Evolutionary conservation across 2,797 vertebrate species (phyloP).

Genomic region (Megaceryle alcyon): DNA sequence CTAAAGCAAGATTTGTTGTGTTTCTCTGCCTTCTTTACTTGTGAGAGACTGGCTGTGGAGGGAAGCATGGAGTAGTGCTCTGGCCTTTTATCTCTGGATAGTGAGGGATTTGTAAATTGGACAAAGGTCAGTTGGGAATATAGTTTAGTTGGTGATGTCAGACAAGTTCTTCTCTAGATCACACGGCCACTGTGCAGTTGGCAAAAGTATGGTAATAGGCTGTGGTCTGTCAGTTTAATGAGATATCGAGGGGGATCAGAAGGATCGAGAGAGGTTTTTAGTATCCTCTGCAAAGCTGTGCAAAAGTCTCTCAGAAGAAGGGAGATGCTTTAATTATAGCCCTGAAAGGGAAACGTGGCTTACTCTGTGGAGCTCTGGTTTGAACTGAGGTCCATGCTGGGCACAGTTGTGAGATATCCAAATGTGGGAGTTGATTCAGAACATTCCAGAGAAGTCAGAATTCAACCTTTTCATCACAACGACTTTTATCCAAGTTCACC

Average conservation of each 20-base stretch:
- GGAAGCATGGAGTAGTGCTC: not conserved
- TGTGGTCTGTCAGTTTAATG: conserved; percentile 53
- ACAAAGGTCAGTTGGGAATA: not conserved
- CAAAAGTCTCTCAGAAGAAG: not conserved
- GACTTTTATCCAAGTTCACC: not conserved
- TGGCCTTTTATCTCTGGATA: conserved; percentile 15
- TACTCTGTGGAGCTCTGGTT: not conserved
- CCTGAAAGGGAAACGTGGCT: not conserved
- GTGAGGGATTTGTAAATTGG: not conserved
- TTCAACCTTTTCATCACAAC: not conserved
- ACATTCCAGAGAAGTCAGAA: not conserved
- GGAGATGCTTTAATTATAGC: not conserved
- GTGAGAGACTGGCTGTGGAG: not conserved
- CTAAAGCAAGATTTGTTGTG: conserved; percentile 29
- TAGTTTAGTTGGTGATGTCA: conserved; percentile 37
- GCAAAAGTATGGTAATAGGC: conserved; percentile 44
- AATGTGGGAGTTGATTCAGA: rapidly evolving
- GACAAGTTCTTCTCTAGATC: conserved; percentile 2
- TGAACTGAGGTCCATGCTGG: not conserved
- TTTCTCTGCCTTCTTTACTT: conserved; percentile 4
- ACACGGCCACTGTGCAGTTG: not conserved
- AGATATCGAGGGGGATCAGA: conserved; percentile 35
- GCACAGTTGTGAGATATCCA: not conserved
- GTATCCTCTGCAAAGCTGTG: not conserved
- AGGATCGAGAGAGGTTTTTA: conserved; percentile 3